A percentile compares a stretch with the other conserved stretches of the same genome.
phyloP scores from a whole-genome alignment of 1,140 invertebrate species.

The Formica selysi region DNA sequence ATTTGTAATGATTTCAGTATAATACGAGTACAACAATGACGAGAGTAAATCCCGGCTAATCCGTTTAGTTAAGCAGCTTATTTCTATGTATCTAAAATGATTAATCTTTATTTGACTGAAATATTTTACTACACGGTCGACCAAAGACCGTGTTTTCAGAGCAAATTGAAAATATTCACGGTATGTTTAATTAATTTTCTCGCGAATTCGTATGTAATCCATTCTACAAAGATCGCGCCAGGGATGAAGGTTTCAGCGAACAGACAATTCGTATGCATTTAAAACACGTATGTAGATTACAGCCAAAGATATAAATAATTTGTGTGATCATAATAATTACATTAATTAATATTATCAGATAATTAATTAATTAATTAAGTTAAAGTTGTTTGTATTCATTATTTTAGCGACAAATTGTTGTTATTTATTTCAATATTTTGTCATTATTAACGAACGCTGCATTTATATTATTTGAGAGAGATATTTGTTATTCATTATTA shows the following conservation, averaged over 20 bases:
- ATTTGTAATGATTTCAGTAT: conserved; percentile 35
- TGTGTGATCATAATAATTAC: neutral
- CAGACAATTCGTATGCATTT: neutral
- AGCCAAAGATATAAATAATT: neutral
- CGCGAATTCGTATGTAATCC: neutral
- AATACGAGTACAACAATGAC: neutral
- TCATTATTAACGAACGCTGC: conserved; percentile 16
- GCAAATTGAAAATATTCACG: neutral
- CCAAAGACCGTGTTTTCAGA: neutral
- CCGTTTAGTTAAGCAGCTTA: conserved; percentile 57
- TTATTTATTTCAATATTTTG: conserved; percentile 24
- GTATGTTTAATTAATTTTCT: conserved; percentile 15
- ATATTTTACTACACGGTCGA: conserved; percentile 1
- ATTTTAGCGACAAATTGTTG: conserved; percentile 22
- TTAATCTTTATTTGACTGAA: conserved; percentile 39
- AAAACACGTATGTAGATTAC: neutral
- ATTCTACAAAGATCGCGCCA: neutral
- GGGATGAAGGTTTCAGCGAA: neutral
- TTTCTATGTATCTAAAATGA: conserved; percentile 21
- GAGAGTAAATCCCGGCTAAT: conserved; percentile 44
- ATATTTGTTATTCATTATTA: conserved; percentile 21
- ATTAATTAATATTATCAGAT: conserved; percentile 18
- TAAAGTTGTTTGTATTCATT: conserved; percentile 30
- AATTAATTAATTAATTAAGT: conserved; percentile 42
- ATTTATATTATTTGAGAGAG: conserved; percentile 11